phyloP scores from a whole-genome alignment of 2,888 invertebrate species.

The Apeira syringaria region DNA sequence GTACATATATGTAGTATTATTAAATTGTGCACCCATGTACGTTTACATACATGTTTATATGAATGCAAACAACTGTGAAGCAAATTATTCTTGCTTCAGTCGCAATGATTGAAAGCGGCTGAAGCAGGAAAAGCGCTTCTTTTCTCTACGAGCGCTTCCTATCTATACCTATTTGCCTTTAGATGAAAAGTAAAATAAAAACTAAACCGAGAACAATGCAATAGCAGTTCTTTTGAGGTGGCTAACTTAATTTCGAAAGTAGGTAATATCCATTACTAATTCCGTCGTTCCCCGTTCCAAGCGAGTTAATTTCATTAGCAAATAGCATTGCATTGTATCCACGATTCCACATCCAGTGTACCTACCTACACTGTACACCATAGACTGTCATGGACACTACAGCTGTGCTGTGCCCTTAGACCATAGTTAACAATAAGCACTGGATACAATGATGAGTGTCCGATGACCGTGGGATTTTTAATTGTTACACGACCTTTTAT shows the following conservation, averaged over 20 bases:
- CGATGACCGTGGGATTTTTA: slow-evolving; percentile 13
- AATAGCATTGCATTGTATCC: slow-evolving; percentile 2
- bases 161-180: too few relatives aligned
- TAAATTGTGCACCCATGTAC: too few relatives aligned
- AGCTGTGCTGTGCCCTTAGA: too few relatives aligned
- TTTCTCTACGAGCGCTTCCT: too few relatives aligned
- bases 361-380: slow-evolving; percentile 1
- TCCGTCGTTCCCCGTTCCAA: slow-evolving; percentile 11
- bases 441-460: slow-evolving; percentile 16
- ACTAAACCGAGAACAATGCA: too few relatives aligned
- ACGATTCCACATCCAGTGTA: slow-evolving; percentile 2
- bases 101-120: too few relatives aligned
- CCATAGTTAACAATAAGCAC: slow-evolving; percentile 1
- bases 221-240: too few relatives aligned
- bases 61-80: too few relatives aligned
- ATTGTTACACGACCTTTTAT: slow-evolving; percentile 9
- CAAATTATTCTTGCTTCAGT: too few relatives aligned
- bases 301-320: slow-evolving; percentile 8
- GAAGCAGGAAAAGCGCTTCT: too few relatives aligned
- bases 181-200: neutral
- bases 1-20: too few relatives aligned
- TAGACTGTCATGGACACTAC: neutral
- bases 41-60: too few relatives aligned
- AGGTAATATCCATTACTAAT: slow-evolving; percentile 10
- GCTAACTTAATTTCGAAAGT: slow-evolving; percentile 7